A percentile compares a stretch with the other conserved stretches of the same genome.
phyloP scores from a whole-genome alignment of 2,797 vertebrate genomes.

The Stomatorhinus walkeri region DNA sequence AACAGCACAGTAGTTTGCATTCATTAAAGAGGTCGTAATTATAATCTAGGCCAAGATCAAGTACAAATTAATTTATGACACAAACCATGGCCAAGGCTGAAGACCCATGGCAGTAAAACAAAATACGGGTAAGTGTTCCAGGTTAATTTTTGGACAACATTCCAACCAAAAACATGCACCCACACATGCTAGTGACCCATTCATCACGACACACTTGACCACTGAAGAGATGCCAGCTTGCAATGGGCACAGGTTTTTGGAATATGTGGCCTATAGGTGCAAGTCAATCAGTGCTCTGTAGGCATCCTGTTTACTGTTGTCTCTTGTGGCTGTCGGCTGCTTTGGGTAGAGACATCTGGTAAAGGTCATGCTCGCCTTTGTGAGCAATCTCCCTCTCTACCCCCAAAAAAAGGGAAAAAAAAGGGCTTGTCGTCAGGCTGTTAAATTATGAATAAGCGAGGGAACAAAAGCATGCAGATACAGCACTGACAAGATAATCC shows the following conservation, averaged over 20 bases:
- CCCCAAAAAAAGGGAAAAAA: constrained; percentile 9
- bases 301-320: constrained; percentile 69
- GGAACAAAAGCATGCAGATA: constrained; percentile 81
- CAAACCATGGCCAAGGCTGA: not conserved
- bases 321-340: constrained; percentile 71
- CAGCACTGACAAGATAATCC: constrained; percentile 80
- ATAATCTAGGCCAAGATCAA: not conserved
- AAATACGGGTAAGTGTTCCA: constrained; percentile 1
- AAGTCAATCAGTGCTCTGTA: constrained; percentile 57
- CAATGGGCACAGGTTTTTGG: not conserved
- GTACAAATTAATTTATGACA: constrained; percentile 16
- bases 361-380: constrained; percentile 75
- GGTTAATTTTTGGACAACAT: not conserved
- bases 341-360: constrained; percentile 75
- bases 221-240: not conserved
- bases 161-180: not conserved
- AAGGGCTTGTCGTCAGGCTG: constrained; percentile 72
- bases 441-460: constrained; percentile 82
- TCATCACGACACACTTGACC: not conserved
- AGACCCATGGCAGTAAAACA: not conserved
- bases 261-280: not conserved
- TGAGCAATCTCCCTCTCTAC: constrained; percentile 48
- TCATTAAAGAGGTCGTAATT: not conserved
- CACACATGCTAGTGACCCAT: not conserved
- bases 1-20: not conserved